A percentile compares a stretch with the other conserved stretches of the same genome.
phyloP scores from a whole-genome alignment of 2,888 invertebrate species.

The Drosophila kuntzei region DNA sequence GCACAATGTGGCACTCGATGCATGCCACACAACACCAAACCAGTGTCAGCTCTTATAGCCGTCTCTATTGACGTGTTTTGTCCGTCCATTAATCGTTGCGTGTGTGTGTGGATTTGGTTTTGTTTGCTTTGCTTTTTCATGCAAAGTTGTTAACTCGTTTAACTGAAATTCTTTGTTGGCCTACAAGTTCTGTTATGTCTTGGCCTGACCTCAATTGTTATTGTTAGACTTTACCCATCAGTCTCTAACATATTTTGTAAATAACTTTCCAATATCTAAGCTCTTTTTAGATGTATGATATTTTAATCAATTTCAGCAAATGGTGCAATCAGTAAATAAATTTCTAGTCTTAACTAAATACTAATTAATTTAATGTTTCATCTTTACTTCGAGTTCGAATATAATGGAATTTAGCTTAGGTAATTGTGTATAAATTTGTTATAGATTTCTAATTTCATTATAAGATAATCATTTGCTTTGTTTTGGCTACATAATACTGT shows the following conservation, averaged over 20 bases:
- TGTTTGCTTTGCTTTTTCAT: constrained; percentile 71
- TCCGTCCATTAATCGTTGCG: constrained; percentile 22
- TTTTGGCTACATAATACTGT: neutral
- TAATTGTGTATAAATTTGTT: no score
- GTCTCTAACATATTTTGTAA: constrained; percentile 17
- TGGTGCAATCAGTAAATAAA: neutral
- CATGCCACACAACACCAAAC: constrained; percentile 14
- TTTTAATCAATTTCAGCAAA: constrained; percentile 15
- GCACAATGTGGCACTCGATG: constrained; percentile 28
- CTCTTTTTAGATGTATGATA: constrained; percentile 8
- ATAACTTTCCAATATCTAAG: constrained; percentile 37
- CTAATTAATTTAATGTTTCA: no score
- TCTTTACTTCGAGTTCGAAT: no score
- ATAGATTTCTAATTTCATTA: neutral
- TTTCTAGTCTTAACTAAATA: neutral
- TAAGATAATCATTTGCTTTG: neutral
- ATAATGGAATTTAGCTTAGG: no score
- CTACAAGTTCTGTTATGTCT: constrained; percentile 74
- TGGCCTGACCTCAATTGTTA: constrained; percentile 71
- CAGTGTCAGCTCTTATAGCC: constrained; percentile 12
- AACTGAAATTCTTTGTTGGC: constrained; percentile 49
- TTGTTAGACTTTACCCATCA: neutral
- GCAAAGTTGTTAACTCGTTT: constrained; percentile 80
- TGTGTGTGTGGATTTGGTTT: constrained; percentile 41
- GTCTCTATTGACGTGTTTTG: constrained; percentile 24